These are phyloP conservation scores for Muricea muricata DNA, from an alignment of 92 coral and sea anemone genomes.

Conservation along the genomic window DNA sequence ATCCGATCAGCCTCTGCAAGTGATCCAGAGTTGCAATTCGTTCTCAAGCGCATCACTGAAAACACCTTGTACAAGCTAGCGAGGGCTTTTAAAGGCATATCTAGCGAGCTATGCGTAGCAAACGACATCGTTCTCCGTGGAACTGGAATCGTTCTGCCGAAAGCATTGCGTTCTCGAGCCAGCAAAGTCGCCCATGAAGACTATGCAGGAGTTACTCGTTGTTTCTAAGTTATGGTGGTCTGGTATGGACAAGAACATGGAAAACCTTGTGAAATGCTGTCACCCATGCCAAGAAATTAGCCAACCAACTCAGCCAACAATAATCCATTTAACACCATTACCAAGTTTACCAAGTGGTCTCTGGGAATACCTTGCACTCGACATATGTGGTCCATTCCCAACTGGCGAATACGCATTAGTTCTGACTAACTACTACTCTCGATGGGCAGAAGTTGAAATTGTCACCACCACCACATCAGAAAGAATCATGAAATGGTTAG, in stretches of 20 bases:
- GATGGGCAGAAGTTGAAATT: too few relatives aligned
- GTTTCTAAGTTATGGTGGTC: slow-evolving; percentile 65
- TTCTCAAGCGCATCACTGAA: slow-evolving; percentile 27
- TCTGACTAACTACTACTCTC: slow-evolving; percentile 44
- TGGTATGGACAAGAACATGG: slow-evolving; percentile 49
- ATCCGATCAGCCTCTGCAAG: too few relatives aligned
- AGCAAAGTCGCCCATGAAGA: slow-evolving; percentile 57
- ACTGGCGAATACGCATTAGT: too few relatives aligned
- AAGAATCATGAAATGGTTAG: slow-evolving; percentile 49
- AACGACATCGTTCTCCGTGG: slow-evolving; percentile 58
- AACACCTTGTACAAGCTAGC: too few relatives aligned
- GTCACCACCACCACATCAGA: too few relatives aligned
- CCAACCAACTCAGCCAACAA: slow-evolving; percentile 12
- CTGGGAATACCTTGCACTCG: slow-evolving; percentile 54
- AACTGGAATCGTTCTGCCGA: slow-evolving; percentile 49
- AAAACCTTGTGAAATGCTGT: slow-evolving; percentile 27
- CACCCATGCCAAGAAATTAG: slow-evolving; percentile 50
- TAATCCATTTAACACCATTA: slow-evolving; percentile 4
- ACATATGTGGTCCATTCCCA: slow-evolving; percentile 71
- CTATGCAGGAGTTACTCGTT: slow-evolving; percentile 57
- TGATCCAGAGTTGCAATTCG: slow-evolving; percentile 25
- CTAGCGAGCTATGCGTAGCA: slow-evolving; percentile 56
- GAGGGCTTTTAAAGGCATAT: slow-evolving; percentile 10
- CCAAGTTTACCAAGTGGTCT: slow-evolving; percentile 13
- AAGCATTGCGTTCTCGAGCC: slow-evolving; percentile 37